Evolutionary conservation across 2,113 vertebrate genomes (phyloP).

Genomic region (Colinus virginianus): DNA sequence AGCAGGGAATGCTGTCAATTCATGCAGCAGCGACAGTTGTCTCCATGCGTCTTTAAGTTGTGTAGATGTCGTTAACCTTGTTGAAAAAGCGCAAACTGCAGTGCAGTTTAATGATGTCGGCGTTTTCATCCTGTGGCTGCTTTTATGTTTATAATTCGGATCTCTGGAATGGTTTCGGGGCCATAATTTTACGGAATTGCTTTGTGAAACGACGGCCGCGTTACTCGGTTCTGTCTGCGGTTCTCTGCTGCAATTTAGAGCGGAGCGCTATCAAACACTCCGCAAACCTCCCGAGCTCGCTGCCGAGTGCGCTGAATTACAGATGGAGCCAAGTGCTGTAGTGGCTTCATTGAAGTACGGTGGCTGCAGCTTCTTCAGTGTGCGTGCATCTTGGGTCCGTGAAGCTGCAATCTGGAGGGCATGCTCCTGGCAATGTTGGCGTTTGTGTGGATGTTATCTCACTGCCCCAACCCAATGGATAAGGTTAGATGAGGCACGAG

Average conservation of each 20-base stretch:
- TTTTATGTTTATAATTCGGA: slow-evolving; percentile 8
- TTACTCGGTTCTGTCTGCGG: neutral
- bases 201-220: slow-evolving; percentile 39
- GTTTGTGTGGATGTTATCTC: slow-evolving; percentile 3
- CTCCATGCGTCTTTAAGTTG: slow-evolving; percentile 37
- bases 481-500: neutral
- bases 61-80: slow-evolving; percentile 7
- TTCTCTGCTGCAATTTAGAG: slow-evolving; percentile 50
- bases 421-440: neutral
- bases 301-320: slow-evolving; percentile 49
- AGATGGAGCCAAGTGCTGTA: slow-evolving; percentile 12
- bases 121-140: slow-evolving; percentile 38
- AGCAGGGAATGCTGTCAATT: neutral
- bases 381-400: neutral
- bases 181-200: slow-evolving; percentile 44
- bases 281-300: slow-evolving; percentile 42
- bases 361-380: slow-evolving; percentile 18
- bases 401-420: neutral
- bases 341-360: neutral
- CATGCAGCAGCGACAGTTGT: neutral
- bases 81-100: slow-evolving; percentile 9
- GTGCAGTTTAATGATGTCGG: slow-evolving; percentile 9
- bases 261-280: slow-evolving; percentile 39
- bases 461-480: neutral
- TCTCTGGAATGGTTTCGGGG: slow-evolving; percentile 25